Percentiles rank a stretch among this genome's conserved stretches.
Evolutionary conservation across 2,797 vertebrate species (phyloP).

Genomic region (Knipowitschia caucasica): DNA sequence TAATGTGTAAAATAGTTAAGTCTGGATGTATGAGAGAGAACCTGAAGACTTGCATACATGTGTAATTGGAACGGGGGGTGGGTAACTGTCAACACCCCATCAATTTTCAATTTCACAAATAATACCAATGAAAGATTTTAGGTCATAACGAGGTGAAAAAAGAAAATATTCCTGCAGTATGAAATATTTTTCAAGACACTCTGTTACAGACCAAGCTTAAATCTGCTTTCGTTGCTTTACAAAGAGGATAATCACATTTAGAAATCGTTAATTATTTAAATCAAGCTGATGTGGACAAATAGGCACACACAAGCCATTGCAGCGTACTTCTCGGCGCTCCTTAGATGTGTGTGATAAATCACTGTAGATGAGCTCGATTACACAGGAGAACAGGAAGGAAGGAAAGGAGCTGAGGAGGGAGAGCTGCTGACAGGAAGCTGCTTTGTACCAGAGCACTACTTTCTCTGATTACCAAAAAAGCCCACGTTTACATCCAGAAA

Average conservation of each 20-base stretch:
- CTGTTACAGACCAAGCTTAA: background rate
- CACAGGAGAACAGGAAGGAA: constrained; percentile 26
- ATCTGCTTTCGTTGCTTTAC: background rate
- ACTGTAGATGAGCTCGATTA: constrained; percentile 20
- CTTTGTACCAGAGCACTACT: constrained; percentile 35
- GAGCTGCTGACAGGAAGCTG: constrained; percentile 34
- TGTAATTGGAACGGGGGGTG: too few relatives aligned
- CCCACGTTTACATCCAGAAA: constrained; percentile 9
- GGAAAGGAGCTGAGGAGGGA: constrained; percentile 43
- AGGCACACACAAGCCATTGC: constrained; percentile 2
- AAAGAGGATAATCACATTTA: background rate
- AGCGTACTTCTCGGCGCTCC: background rate
- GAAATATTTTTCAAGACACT: background rate
- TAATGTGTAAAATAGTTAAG: too few relatives aligned
- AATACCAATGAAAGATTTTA: too few relatives aligned
- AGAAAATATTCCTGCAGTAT: too few relatives aligned
- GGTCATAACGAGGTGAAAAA: too few relatives aligned
- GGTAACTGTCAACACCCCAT: too few relatives aligned
- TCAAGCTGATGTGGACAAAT: background rate
- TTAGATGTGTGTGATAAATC: constrained; percentile 25
- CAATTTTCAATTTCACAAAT: too few relatives aligned
- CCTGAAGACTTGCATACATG: too few relatives aligned
- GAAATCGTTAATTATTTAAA: background rate
- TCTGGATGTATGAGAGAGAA: too few relatives aligned
- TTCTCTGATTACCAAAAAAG: constrained; percentile 35